Evolutionary conservation across 2,113 vertebrate species (phyloP).

Genomic region (Anhinga rufa): DNA sequence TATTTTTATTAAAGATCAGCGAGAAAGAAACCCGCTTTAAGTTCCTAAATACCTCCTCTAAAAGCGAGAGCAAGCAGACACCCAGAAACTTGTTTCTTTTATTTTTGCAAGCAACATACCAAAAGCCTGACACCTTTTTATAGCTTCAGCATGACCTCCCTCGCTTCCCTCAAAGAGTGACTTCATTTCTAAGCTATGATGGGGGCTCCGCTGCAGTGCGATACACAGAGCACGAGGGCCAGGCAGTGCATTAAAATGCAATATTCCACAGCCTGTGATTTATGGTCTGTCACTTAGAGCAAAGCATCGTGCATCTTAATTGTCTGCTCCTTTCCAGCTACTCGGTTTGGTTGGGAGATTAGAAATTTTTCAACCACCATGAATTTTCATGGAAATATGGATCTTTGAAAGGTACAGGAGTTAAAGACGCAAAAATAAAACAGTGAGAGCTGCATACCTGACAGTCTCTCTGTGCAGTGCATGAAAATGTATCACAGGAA

Average conservation of each 20-base stretch:
- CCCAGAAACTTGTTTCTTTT: background rate
- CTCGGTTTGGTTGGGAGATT: background rate
- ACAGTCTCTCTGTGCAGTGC: background rate
- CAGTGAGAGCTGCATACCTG: background rate
- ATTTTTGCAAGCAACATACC: conserved; percentile 14
- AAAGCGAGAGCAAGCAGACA: background rate
- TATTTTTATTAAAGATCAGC: background rate
- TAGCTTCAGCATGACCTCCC: background rate
- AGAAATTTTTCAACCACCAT: background rate
- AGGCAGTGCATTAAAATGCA: conserved; percentile 18
- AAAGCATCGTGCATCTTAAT: conserved; percentile 12
- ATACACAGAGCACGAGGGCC: background rate
- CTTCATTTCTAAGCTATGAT: background rate
- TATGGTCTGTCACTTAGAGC: conserved; percentile 23
- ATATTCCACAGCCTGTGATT: conserved; percentile 26
- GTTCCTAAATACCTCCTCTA: background rate
- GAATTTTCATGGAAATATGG: background rate
- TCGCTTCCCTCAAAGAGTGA: background rate
- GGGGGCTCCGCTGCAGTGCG: background rate
- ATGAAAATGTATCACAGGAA: background rate
- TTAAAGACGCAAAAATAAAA: background rate
- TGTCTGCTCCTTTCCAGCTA: background rate
- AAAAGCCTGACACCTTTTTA: conserved; percentile 27
- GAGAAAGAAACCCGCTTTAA: background rate
- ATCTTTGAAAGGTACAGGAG: background rate